Base-by-base conservation (phyloP, 2,113 vertebrate genomes). In the Serranochromis macrocephalus region DNA sequence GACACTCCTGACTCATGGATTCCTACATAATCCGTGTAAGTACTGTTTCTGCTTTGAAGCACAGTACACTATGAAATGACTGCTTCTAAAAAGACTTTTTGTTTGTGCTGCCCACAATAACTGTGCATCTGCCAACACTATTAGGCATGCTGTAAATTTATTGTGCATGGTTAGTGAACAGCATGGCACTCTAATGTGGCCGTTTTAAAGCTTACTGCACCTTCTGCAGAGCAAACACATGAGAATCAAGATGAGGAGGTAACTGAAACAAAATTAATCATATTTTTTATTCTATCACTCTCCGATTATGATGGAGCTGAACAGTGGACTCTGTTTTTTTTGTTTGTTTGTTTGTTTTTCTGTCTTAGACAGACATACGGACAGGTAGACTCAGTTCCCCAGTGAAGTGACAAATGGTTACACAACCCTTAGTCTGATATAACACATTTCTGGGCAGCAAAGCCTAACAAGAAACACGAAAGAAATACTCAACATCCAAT, bases 351-450 rank as follows among this genome's bases (percentile, higher is more conserved):
- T 61, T 33, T 42, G 3, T 54, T 91, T 92, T 87, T 87, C 92
- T 88, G 80, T 90, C 81, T 38, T 66, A 85, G 80, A 87, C 83
- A n/a, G 58, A n/a, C 29, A 63, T 63, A 63, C 2, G 2, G 58
- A 61, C 58, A 57, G 55, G 82, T 84, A 51, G 84, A 85, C 83
- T 91, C 87, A 89, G 93, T 93, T 90, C 94, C 90, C 84, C 45
- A 75, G 90, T 78, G 92, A 94, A 85, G 78, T 88, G 86, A 91
- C 86, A 94, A 93, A 90, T 90, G 83, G 85, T 91, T 82, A 87
- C 89, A 79, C 91, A 86, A 91, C 87, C 91, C 80, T 85, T 49
- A 91, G 85, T 57, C 68, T 94, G 91, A 94, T 94, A 92, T 66
- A 94, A 94, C 88, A 89, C 80, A 73, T 79, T 33, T 61, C 68